phyloP scores from a whole-genome alignment of 2,888 invertebrate genomes.

The Nasonia oneida region DNA sequence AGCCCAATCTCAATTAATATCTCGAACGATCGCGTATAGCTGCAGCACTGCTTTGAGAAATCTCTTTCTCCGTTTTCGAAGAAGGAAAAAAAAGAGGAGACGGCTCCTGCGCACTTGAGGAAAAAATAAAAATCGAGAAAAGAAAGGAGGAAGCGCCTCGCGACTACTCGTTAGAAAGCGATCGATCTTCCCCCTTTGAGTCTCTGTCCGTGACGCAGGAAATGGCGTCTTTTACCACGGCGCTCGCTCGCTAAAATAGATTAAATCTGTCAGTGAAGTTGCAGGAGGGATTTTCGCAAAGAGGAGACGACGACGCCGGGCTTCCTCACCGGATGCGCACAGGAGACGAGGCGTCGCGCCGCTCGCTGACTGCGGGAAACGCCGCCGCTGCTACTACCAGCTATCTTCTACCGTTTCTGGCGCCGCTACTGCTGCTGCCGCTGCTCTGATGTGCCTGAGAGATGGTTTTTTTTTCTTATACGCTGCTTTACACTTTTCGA shows the following conservation, averaged over 20 bases:
- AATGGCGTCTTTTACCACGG: conserved; percentile 54
- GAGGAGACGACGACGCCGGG: conserved; percentile 13
- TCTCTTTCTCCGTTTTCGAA: conserved; percentile 3
- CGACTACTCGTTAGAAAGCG: conserved; percentile 59
- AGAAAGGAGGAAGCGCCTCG: conserved; percentile 49
- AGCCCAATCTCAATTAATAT: conserved; percentile 25
- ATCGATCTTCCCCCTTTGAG: conserved; percentile 60
- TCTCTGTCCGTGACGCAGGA: conserved; percentile 55
- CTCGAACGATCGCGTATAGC: background rate
- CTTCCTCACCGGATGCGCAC: conserved; percentile 31
- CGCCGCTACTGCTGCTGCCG: background rate
- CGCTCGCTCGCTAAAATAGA: conserved; percentile 58
- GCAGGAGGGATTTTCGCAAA: conserved; percentile 52
- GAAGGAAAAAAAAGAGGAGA: background rate
- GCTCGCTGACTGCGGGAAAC: background rate
- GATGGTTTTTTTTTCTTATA: background rate
- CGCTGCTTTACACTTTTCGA: background rate
- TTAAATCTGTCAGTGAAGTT: conserved; percentile 63
- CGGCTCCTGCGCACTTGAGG: background rate
- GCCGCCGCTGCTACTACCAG: background rate
- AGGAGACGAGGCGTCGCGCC: conserved; percentile 9
- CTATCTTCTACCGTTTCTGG: conserved; percentile 28
- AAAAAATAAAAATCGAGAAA: conserved; percentile 24
- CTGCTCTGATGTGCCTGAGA: background rate
- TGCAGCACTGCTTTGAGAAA: conserved; percentile 36